Evolutionary conservation across 2,888 invertebrate genomes (phyloP), one percentile per base, ranked within the genome.

Genomic region (Arctia plantaginis): DNA sequence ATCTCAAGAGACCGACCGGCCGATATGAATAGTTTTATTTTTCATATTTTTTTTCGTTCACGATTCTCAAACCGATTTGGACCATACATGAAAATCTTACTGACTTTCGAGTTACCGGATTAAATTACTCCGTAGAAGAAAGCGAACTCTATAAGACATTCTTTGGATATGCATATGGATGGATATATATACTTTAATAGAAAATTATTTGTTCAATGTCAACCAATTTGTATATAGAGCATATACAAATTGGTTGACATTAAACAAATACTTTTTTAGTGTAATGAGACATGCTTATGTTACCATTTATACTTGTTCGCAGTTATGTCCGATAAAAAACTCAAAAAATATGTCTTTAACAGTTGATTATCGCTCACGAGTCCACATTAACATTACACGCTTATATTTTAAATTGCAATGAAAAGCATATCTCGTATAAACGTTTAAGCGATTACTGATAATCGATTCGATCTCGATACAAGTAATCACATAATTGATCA

Each of bases 401-500:
- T 30, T 62, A 62, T 10, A 44, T 59, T 72, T 41, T 20, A 62
- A 66, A 59, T 27, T 44, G 12, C 39, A 59, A 44, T 59, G 18
- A 55, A 66, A 71, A 47, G 23, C 27, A 35, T 51, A 35, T 35
- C 66, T 41, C 0, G 47, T 30, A 66, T 55, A 33, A 41, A 72
- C 44, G 44, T 72, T 64, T 30, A 67, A 67, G 33, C 47, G 44
- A 67, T 67, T 67, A 69, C 41, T 62, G n/a, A 62, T 77, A 68
- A 47, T 76, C 71, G 76, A 81, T 75, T 70, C 75, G 72, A 81
- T 79, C 80, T 66, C 67, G 77, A 66, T 27, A 51, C 47, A 27
- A 72, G 65, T 72, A 76, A 81, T 75, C 74, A 59, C 68, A 69
- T 70, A 77, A 75, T 72, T 73, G 75, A 69, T 68, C 79, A 83